Conservation (phyloP, 2,888 invertebrate species). For the Dryobota labecula region DNA sequence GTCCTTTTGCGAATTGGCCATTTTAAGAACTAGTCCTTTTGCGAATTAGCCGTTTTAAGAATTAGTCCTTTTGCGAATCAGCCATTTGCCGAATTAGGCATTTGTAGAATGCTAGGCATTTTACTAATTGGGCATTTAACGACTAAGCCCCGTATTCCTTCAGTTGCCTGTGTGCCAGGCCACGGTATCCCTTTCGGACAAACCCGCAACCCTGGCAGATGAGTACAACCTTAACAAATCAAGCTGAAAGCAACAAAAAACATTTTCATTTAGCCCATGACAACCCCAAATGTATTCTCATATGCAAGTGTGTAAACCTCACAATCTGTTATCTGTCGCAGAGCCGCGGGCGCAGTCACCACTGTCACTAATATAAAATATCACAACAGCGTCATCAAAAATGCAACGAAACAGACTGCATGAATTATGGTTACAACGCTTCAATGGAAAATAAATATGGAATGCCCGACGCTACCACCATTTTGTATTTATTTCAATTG, state of each 20-base stretch:
- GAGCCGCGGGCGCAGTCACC: slow-evolving; percentile 67
- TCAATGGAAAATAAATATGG: slow-evolving; percentile 73
- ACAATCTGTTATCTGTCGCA: slow-evolving; percentile 71
- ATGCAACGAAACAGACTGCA: slow-evolving; percentile 76
- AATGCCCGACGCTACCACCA: slow-evolving; percentile 53
- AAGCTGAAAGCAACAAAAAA: slow-evolving; percentile 1
- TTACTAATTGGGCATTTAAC: too few relatives aligned
- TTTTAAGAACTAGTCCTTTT: too few relatives aligned
- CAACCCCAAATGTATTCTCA: slow-evolving; percentile 19
- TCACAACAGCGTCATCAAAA: slow-evolving; percentile 78
- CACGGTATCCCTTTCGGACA: too few relatives aligned
- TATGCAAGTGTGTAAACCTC: slow-evolving; percentile 35
- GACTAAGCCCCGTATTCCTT: too few relatives aligned
- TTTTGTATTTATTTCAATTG: slow-evolving; percentile 55
- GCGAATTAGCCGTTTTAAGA: too few relatives aligned
- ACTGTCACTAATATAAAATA: slow-evolving; percentile 76
- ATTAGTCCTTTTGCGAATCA: too few relatives aligned
- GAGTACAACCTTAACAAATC: background rate
- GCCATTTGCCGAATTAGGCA: too few relatives aligned
- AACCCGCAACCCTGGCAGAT: too few relatives aligned
- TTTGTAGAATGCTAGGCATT: too few relatives aligned
- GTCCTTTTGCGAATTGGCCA: too few relatives aligned
- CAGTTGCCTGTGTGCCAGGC: too few relatives aligned
- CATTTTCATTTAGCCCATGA: slow-evolving; percentile 31
- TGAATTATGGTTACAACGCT: slow-evolving; percentile 71